Base-by-base conservation (phyloP, 2,113 vertebrate genomes). In the Hemichromis elongatus region DNA sequence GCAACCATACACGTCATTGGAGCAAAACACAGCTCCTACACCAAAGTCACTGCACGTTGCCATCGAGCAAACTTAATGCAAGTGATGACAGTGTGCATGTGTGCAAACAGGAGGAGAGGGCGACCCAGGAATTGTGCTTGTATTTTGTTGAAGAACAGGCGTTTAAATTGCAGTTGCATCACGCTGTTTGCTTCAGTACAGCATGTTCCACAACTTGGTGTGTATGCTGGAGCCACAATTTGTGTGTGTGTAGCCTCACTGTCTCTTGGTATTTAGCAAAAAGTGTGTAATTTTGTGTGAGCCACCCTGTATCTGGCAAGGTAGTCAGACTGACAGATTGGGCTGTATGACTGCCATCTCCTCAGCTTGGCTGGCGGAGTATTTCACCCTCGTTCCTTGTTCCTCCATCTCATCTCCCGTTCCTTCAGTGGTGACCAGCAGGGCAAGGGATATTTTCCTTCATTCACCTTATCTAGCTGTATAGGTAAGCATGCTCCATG, bases 301-400 rank as follows among this genome's bases (percentile, higher is more conserved):
- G 87, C 86, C 86, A 83, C 90, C 85, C 81, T 89, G 80, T 89
- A 91, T 94, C 92, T 96, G 95, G 94, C 94, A 94, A 92, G 90
- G 93, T 94, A 86, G 85, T 92, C 80, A 94, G 92, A 95, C 93
- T 90, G 93, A 94, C 95, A 95, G 95, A 96, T 96, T 95, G 96
- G 88, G 83, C 85, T 94, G 90, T 92, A 85, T 77, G 90, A 90
- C 90, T 94, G 94, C 94, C 94, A 95, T 94, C 90, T 93, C 92
- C 84, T 92, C 84, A 83, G 86, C 91, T 91, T 93, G 92, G 89
- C 90, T 92, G 86, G 82, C 85, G 63, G 82, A 86, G 87, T 80
- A 9, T 85, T 88, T 80, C 89, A 91, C 77, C 79, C 80, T 83
- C 16, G 4, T 82, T 89, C 79, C 90, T 87, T 14, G 59, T 45